Evolutionary conservation across 2,797 vertebrate genomes (phyloP), one percentile per base, ranked within the genome.

Genomic region (Avahi laniger): DNA sequence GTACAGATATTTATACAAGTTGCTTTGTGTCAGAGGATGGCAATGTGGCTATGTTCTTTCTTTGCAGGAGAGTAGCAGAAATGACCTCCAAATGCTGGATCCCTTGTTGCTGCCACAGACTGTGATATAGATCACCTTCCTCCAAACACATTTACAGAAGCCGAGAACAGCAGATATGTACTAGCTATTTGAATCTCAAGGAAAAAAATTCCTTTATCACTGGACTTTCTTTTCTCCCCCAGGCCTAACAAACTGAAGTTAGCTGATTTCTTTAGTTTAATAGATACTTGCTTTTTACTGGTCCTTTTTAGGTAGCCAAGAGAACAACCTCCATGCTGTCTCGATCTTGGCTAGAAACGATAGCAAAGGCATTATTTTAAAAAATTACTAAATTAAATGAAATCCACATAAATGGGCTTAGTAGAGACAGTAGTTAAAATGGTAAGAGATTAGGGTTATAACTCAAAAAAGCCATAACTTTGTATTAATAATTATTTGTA

Each of bases 171-270:
- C 88, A 93, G 88, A 91, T 92, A 72, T 70, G 11, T 46, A 59
- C 73, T 93, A 94, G 72, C 92, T 96, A 76, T 94, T 80, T 94
- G 93, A 97, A 95, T 96, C 73, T 90, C 69, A 76, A 93, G 91
- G 46, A 24, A 89, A 88, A 88, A 93, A 92, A 80, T 24, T 46
- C n/a, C 87, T 75, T 89, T 63, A 90, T 86, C 83, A 88, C 54
- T 86, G 92, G 50, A 82, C 46, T 93, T 61, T 43, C 69, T 91
- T 93, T 89, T 69, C 72, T 80, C 50, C 48, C 52, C 20, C 30
- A 84, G 35, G 70, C 75, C 73, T 96, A 91, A 59, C 63, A 96
- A 95, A 92, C 72, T 82, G 14, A 94, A 97, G 65, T 89, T 95
- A 48, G 48, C 54, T 80, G 87, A 92, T 96, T 95, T 96, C 88